phyloP scores from a whole-genome alignment of 37 sponge, comb jelly and placozoan species.

The Chondrosia reniformis region DNA sequence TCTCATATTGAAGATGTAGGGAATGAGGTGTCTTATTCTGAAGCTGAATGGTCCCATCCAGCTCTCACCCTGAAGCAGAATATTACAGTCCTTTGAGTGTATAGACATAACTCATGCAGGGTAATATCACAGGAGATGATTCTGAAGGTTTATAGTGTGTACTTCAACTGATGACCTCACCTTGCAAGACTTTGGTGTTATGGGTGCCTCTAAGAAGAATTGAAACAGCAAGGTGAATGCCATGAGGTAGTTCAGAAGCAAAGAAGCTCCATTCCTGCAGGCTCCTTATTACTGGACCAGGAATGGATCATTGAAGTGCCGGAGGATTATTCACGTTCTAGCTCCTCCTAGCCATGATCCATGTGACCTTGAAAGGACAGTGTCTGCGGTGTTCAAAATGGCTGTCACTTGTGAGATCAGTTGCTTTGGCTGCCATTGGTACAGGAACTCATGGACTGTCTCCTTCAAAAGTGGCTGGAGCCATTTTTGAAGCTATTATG shows the following conservation, averaged over 20 bases:
- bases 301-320: conserved; percentile 41
- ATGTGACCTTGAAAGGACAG: background rate
- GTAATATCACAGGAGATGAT: conserved; percentile 44
- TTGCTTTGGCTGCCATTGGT: conserved; percentile 58
- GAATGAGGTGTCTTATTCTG: background rate
- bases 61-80: background rate
- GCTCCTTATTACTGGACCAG: conserved; percentile 28
- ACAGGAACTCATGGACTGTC: conserved; percentile 32
- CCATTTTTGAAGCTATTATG: conserved; percentile 33
- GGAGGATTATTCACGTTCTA: conserved; percentile 42
- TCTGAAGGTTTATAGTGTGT: conserved; percentile 54
- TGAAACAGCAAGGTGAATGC: conserved; percentile 29
- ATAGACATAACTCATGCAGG: conserved; percentile 36
- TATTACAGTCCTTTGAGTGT: background rate
- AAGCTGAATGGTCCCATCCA: background rate
- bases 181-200: conserved; percentile 32
- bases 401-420: conserved; percentile 30
- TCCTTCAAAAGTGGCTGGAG: conserved; percentile 30
- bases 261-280: conserved; percentile 20
- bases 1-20: background rate
- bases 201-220: conserved; percentile 40
- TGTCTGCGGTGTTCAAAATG: conserved; percentile 25
- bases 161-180: conserved; percentile 34
- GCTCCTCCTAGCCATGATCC: background rate
- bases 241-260: background rate